phyloP scores from a whole-genome alignment of 2,888 invertebrate genomes.

The Drosophila peninsularis region DNA sequence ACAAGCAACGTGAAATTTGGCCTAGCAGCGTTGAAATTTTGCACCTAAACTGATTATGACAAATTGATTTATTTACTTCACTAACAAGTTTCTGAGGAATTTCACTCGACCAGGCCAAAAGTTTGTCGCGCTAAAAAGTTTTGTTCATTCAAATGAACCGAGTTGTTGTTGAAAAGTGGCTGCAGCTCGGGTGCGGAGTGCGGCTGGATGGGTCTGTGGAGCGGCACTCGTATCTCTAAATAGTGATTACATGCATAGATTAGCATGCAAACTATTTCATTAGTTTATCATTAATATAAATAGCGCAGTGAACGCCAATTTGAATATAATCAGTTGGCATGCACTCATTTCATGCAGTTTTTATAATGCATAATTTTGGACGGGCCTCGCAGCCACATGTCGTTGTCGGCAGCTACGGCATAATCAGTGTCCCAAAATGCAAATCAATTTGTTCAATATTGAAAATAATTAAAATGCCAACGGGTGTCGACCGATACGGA shows the following conservation, averaged over 20 bases:
- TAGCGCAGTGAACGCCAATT: conserved; percentile 61
- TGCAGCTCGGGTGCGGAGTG: neutral
- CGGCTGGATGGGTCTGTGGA: neutral
- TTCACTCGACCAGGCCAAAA: conserved; percentile 62
- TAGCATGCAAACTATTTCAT: conserved; percentile 73
- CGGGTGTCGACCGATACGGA: conserved; percentile 39
- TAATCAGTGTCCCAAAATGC: conserved; percentile 77
- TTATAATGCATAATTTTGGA: conserved; percentile 69
- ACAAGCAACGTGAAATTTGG: conserved; percentile 66
- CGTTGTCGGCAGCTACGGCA: conserved; percentile 56
- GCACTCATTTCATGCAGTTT: conserved; percentile 66
- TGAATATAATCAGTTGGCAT: conserved; percentile 70
- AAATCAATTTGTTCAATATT: conserved; percentile 82
- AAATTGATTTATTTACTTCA: conserved; percentile 83
- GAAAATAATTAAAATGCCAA: conserved; percentile 81
- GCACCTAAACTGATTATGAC: conserved; percentile 82
- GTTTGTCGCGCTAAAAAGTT: conserved; percentile 70
- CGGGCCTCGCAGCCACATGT: conserved; percentile 5
- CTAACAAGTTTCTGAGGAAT: conserved; percentile 80
- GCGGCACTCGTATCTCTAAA: conserved; percentile 28
- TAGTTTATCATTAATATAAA: conserved; percentile 76
- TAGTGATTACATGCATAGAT: conserved; percentile 60
- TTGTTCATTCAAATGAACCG: conserved; percentile 66
- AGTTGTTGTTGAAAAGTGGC: conserved; percentile 20
- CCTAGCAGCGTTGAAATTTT: conserved; percentile 72